These are phyloP conservation scores for Oryzias sinensis DNA, from an alignment of 2,797 vertebrate species.

Conservation along the genomic window DNA sequence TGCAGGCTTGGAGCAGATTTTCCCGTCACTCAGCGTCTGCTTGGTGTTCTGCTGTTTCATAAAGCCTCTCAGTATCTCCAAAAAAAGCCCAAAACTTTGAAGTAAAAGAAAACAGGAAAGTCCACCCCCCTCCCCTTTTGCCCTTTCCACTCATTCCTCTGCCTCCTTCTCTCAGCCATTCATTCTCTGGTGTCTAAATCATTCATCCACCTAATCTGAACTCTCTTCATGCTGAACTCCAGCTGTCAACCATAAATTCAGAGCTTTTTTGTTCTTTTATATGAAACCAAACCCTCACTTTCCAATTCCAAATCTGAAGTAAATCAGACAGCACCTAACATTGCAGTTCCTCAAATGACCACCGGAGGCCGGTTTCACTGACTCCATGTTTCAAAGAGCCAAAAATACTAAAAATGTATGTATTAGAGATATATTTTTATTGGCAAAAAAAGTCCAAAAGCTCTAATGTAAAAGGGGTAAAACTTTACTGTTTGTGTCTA, in stretches of 20 bases:
- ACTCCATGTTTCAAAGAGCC: no score
- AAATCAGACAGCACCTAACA: no score
- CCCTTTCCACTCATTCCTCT: background rate
- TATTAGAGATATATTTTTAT: no score
- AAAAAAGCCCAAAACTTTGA: constrained; percentile 9
- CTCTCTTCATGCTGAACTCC: constrained; percentile 5
- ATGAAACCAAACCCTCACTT: no score
- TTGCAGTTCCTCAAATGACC: no score
- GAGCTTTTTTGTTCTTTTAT: no score
- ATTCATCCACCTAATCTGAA: constrained; percentile 28
- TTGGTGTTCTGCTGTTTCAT: constrained; percentile 36
- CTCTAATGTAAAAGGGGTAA: no score
- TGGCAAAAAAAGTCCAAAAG: no score
- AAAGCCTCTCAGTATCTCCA: constrained; percentile 24
- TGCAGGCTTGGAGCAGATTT: constrained; percentile 40
- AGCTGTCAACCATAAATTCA: constrained; percentile 10
- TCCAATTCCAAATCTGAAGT: no score
- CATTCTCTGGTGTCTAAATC: constrained; percentile 20
- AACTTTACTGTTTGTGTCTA: no score
- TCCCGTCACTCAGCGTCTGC: constrained; percentile 38
- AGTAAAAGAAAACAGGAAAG: constrained; percentile 32
- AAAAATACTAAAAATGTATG: no score
- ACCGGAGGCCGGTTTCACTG: no score
- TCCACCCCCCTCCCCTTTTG: constrained; percentile 2
- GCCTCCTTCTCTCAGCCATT: constrained; percentile 1